Evolutionary conservation across 2,113 vertebrate species (phyloP).

Genomic region (Cygnus buccinator): DNA sequence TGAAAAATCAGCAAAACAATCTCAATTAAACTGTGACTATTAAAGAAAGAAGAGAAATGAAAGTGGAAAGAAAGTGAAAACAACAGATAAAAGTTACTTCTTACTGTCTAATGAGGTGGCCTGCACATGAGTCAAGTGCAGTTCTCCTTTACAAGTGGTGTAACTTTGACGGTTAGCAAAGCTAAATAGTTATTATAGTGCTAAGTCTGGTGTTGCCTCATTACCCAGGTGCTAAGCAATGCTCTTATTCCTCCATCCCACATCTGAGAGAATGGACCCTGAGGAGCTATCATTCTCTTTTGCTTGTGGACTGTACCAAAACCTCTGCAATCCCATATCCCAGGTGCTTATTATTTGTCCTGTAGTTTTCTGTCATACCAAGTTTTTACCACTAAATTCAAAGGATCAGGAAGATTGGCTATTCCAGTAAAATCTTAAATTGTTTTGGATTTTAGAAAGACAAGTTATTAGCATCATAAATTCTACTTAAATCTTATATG

Average conservation of each 20-base stretch:
- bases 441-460: background rate
- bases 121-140: accelerated
- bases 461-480: background rate
- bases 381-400: background rate
- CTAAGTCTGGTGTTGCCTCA: background rate
- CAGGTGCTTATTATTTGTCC: background rate
- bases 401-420: background rate
- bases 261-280: background rate
- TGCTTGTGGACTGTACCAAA: background rate
- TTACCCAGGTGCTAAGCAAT: background rate
- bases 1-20: background rate
- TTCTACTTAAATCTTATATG: background rate
- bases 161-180: background rate
- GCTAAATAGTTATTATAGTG: background rate
- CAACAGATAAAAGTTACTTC: background rate
- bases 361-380: background rate
- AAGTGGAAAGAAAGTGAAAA: background rate
- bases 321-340: background rate
- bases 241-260: background rate
- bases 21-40: background rate
- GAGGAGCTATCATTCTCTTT: background rate
- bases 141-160: accelerated
- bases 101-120: background rate
- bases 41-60: background rate
- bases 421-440: background rate